Base-by-base conservation (phyloP, 2,113 vertebrate genomes). In the Notarius lentiginosus region DNA sequence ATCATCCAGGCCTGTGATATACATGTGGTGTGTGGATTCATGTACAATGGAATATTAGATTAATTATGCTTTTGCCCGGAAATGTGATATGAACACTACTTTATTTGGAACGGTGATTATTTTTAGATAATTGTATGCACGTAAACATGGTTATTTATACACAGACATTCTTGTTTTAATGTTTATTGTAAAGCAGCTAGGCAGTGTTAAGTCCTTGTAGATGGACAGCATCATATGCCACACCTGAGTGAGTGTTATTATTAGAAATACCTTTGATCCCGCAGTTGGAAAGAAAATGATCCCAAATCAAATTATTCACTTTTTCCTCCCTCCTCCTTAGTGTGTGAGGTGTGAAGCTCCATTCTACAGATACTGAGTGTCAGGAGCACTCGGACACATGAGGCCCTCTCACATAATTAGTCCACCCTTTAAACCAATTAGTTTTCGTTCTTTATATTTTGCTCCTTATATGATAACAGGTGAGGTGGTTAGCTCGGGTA, bases 391-490 rank as follows among this genome's bases (percentile, higher is more conserved):
- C 79, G 79, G 72, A 85, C 81, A 79, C 83, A 61, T 79, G 76
- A 83, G 85, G 79, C 60, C 77, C 53, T 86, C 70, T 79, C 47
- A 66, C 53, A 85, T 91, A 89, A 91, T 89, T 89, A 88, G 84
- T 88, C 83, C 79, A 72, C 76, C 56, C 86, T 88, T 86, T 82
- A 86, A 79, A 89, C 85, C 88, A 87, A 89, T 91, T 83, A 89
- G 88, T 84, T 88, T 87, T 82, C 85, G 30, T 87, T 61, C 53
- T 61, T 41, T n/a, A 61, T 73, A 2, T 68, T 73, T 51, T 60
- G 49, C 72, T 51, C 66, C 51, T 75, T 70, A 27, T 72, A 79
- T 87, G n/a, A 34, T 79, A 63, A 85, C n/a, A 77, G 55, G n/a
- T 56, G 65, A 86, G 55, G 61, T 14, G 4, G 17, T 55, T 79